Evolutionary conservation across 2,113 vertebrate genomes (phyloP), one percentile per base, ranked within the genome.

Genomic region (Rhea pennata): DNA sequence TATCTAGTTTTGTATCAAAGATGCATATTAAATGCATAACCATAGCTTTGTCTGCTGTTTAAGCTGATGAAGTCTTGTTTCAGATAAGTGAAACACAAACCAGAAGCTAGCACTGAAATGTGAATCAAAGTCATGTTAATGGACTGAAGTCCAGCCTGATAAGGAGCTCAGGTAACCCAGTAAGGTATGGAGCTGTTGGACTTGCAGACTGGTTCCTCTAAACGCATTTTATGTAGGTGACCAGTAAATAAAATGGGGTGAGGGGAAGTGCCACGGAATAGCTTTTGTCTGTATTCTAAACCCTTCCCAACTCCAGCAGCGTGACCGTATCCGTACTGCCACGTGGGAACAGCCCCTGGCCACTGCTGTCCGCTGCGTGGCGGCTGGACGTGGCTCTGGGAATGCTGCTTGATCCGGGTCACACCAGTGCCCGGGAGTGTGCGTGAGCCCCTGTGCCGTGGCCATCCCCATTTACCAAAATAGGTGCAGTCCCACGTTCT

Each of bases 281-380:
- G 24, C 15, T 84, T 58, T 14, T 44, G 19, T 42, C 48, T 67
- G 1, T 31, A 3, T 8, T 15, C 29, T 24, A 20, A 66, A 12
- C n/a, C 19, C 10, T 80, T 24, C 53, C n/a, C 0, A 1, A 39
- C 75, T 27, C 26, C 71, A 90, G 74, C 33, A 59, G 21, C 0
- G 10, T 40, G 56, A 21, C 26, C 75, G 46, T 13, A 17, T 46
- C 88, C 5, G 0, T 44, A 5, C 12, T 1, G 4, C 11, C 5
- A 0, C 26, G 39, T 53, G 58, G 62, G 50, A 66, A 7, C 33
- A 29, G 22, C 21, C 6, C 26, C 51, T 53, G 11, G 51, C 23
- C 51, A 11, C 22, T 53, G 23, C 51, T 53, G 51, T 53, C 23
- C 64, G 24, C 15, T 40, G 46, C 17, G 17, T 17, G 17, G 17